phyloP scores from a whole-genome alignment of 2,888 invertebrate species.

The Drosophila percnosoma region DNA sequence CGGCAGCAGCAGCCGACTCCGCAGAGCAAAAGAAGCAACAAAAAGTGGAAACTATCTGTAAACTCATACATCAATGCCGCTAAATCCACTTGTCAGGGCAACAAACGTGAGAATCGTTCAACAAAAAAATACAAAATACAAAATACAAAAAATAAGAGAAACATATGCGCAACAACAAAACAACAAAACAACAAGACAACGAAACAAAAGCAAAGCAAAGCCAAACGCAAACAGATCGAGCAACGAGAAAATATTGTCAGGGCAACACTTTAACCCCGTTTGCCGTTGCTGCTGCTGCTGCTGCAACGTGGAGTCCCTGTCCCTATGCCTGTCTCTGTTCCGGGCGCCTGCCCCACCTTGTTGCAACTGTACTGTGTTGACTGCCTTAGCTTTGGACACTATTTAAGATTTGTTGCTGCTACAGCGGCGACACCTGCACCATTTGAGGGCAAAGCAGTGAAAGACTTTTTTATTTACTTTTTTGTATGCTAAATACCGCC shows the following conservation, averaged over 20 bases:
- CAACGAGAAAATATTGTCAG: slow-evolving; percentile 74
- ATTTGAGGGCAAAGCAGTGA: slow-evolving; percentile 60
- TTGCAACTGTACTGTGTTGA: slow-evolving; percentile 16
- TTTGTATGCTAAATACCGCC: slow-evolving; percentile 73
- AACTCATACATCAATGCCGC: slow-evolving; percentile 79
- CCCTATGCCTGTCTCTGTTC: slow-evolving; percentile 1
- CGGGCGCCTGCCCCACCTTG: slow-evolving; percentile 24
- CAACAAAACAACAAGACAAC: slow-evolving; percentile 18
- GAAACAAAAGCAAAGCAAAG: slow-evolving; percentile 57
- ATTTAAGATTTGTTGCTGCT: slow-evolving; percentile 64
- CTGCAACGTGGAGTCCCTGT: background rate
- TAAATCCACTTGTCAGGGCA: slow-evolving; percentile 78
- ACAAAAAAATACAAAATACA: slow-evolving; percentile 18
- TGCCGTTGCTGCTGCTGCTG: background rate
- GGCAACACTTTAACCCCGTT: slow-evolving; percentile 74
- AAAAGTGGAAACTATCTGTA: slow-evolving; percentile 71
- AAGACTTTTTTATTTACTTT: slow-evolving; percentile 47
- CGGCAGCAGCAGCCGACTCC: slow-evolving; percentile 9
- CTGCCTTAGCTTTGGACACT: slow-evolving; percentile 38
- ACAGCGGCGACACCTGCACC: slow-evolving; percentile 63
- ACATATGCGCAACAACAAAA: slow-evolving; percentile 17
- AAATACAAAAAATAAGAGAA: slow-evolving; percentile 24
- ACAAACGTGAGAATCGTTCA: slow-evolving; percentile 78
- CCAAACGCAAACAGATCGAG: slow-evolving; percentile 68
- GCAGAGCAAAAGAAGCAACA: slow-evolving; percentile 8